These are phyloP conservation scores for Malthinus seriepunctatus DNA, from an alignment of 2,888 invertebrate genomes.

Conservation along the genomic window DNA sequence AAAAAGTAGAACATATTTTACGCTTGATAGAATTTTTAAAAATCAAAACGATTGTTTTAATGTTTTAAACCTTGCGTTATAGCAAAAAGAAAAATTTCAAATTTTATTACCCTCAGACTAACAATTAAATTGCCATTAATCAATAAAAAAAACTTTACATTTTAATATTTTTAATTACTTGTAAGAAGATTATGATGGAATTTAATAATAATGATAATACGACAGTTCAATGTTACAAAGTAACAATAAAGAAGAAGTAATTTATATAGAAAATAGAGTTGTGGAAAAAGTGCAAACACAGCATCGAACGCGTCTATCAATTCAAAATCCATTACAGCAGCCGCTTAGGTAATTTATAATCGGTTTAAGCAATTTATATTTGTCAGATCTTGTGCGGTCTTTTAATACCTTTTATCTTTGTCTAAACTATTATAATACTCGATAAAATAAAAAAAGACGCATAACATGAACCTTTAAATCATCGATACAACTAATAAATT, in stretches of 20 bases:
- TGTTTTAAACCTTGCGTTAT: slow-evolving; percentile 12
- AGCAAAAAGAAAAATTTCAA: too few species aligned
- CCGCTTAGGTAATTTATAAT: slow-evolving; percentile 33
- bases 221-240: slow-evolving; percentile 8
- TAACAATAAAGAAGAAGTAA: slow-evolving; percentile 20
- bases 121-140: too few species aligned
- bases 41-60: slow-evolving; percentile 18
- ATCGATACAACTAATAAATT: too few species aligned
- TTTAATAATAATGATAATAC: too few species aligned
- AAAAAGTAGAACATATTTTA: slow-evolving; percentile 20
- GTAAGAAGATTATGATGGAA: too few species aligned
- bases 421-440: slow-evolving; percentile 19
- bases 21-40: slow-evolving; percentile 15
- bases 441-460: neutral
- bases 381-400: slow-evolving; percentile 33
- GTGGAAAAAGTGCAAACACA: slow-evolving; percentile 16
- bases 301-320: slow-evolving; percentile 29
- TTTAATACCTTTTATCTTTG: slow-evolving; percentile 18
- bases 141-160: too few species aligned
- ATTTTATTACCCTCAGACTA: neutral
- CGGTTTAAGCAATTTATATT: slow-evolving; percentile 34
- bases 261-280: slow-evolving; percentile 28
- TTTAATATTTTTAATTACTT: too few species aligned
- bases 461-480: too few species aligned
- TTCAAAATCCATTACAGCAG: slow-evolving; percentile 35